A percentile compares a stretch with the other conserved stretches of the same genome.
Evolutionary conservation across 2,888 invertebrate species (phyloP).

Genomic region (Ectemnius lituratus): DNA sequence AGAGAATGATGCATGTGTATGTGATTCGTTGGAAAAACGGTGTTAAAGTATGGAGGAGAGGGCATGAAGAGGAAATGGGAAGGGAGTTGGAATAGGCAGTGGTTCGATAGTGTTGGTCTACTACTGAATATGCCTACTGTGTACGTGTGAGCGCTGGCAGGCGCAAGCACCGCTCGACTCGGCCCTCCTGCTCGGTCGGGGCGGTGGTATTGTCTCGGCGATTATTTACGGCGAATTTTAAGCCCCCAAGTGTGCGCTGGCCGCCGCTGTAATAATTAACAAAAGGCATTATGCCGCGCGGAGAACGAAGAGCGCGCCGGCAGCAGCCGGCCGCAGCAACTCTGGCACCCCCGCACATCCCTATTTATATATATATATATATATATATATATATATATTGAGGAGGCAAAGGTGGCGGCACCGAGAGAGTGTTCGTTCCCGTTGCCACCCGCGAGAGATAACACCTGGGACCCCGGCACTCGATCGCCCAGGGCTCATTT

Average conservation of each 20-base stretch:
- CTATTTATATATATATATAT: constrained; percentile 39
- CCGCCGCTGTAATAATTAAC: constrained; percentile 68
- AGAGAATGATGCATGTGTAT: constrained; percentile 6
- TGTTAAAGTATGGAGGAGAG: neutral
- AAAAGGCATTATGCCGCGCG: constrained; percentile 67
- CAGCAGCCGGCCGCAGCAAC: constrained; percentile 17
- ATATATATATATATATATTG: constrained; percentile 9
- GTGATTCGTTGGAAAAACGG: constrained; percentile 2
- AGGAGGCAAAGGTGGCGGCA: constrained; percentile 47
- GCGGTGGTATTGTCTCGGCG: constrained; percentile 61
- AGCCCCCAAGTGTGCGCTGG: constrained; percentile 64
- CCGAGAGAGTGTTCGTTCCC: neutral
- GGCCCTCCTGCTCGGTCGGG: neutral
- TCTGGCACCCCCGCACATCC: constrained; percentile 19
- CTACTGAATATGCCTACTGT: too few species aligned
- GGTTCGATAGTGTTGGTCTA: neutral
- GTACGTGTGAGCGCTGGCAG: too few species aligned
- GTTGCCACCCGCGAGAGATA: constrained; percentile 56
- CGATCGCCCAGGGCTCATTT: constrained; percentile 71
- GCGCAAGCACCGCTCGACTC: too few species aligned
- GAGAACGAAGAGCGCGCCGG: constrained; percentile 41
- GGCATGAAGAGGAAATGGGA: neutral
- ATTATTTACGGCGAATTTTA: constrained; percentile 70
- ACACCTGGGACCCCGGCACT: constrained; percentile 72
- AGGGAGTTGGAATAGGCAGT: constrained; percentile 5